A percentile compares a stretch with the other conserved stretches of the same genome.
Evolutionary conservation across 1,140 invertebrate species (phyloP).

Genomic region (Atopsyche davidsoni): DNA sequence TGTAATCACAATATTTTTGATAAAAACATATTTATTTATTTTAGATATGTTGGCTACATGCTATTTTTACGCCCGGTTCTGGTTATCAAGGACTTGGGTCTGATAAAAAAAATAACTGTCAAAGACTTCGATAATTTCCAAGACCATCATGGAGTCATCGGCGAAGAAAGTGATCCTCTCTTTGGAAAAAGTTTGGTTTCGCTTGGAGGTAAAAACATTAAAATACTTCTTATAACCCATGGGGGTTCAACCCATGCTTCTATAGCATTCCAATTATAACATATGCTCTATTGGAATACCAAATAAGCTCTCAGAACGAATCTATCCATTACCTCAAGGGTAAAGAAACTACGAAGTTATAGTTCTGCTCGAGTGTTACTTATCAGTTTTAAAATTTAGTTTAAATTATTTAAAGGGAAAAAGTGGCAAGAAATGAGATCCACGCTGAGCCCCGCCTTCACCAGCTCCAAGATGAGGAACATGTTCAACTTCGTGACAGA

Average conservation of each 20-base stretch:
- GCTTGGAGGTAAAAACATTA: conserved; percentile 23
- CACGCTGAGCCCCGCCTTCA: conserved; percentile 38
- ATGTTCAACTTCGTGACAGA: conserved; percentile 27
- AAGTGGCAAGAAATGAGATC: conserved; percentile 37
- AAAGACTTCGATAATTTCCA: conserved; percentile 44
- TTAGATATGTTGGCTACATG: too few relatives aligned
- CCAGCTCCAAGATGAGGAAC: conserved; percentile 37
- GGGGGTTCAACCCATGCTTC: too few relatives aligned
- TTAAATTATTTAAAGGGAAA: too few relatives aligned
- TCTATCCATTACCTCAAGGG: neutral
- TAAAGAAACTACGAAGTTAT: neutral
- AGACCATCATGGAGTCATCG: conserved; percentile 1
- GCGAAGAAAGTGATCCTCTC: conserved; percentile 22
- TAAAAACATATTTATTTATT: too few relatives aligned
- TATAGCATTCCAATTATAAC: neutral
- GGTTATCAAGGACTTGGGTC: conserved; percentile 31
- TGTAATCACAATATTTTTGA: too few relatives aligned
- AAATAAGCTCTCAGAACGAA: neutral
- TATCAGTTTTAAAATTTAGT: conserved; percentile 2
- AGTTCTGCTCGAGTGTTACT: neutral
- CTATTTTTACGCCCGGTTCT: too few relatives aligned
- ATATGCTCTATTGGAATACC: neutral
- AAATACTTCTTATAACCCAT: too few relatives aligned
- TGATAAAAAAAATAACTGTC: conserved; percentile 34
- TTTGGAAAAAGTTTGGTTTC: conserved; percentile 29